phyloP scores from a whole-genome alignment of 1,140 invertebrate genomes.

The Drosophila micromelanica region DNA sequence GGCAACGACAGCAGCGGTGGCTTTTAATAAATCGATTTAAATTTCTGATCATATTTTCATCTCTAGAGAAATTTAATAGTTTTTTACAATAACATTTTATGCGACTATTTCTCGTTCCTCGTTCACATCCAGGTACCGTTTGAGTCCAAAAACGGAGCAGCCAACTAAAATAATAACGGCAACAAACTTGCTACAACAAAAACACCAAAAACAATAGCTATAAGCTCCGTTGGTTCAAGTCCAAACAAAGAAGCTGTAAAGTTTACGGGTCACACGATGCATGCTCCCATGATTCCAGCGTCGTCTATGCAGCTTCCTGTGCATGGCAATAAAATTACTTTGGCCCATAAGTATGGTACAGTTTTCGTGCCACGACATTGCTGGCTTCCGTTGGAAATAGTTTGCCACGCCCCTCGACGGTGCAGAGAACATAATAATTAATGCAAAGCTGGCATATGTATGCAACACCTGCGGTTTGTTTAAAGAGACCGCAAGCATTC shows the following conservation, averaged over 20 bases:
- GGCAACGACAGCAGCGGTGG: slow-evolving; percentile 54
- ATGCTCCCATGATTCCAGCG: slow-evolving; percentile 47
- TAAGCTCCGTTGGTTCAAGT: slow-evolving; percentile 48
- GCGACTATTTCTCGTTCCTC: slow-evolving; percentile 25
- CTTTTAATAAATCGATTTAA: slow-evolving; percentile 83
- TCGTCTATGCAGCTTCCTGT: slow-evolving; percentile 68
- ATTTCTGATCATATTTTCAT: slow-evolving; percentile 81
- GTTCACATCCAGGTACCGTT: not conserved
- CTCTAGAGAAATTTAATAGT: slow-evolving; percentile 83
- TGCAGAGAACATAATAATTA: slow-evolving; percentile 78
- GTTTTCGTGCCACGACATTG: slow-evolving; percentile 42
- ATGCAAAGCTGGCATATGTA: slow-evolving; percentile 84
- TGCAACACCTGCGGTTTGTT: slow-evolving; percentile 84
- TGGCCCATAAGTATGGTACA: slow-evolving; percentile 74
- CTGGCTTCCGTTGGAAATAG: slow-evolving; percentile 65
- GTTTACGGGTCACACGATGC: slow-evolving; percentile 74
- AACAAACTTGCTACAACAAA: slow-evolving; percentile 62
- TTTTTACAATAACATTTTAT: slow-evolving; percentile 80
- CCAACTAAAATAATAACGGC: slow-evolving; percentile 77
- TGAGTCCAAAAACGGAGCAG: slow-evolving; percentile 45
- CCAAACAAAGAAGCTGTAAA: slow-evolving; percentile 80
- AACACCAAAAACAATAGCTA: slow-evolving; percentile 18
- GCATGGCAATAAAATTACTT: slow-evolving; percentile 78
- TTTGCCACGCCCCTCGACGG: slow-evolving; percentile 45
- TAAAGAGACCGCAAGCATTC: slow-evolving; percentile 81